Percentiles rank a stretch among this genome's conserved stretches.
phyloP scores from a whole-genome alignment of 2,113 vertebrate genomes.

The Chinchilla lanigera region DNA sequence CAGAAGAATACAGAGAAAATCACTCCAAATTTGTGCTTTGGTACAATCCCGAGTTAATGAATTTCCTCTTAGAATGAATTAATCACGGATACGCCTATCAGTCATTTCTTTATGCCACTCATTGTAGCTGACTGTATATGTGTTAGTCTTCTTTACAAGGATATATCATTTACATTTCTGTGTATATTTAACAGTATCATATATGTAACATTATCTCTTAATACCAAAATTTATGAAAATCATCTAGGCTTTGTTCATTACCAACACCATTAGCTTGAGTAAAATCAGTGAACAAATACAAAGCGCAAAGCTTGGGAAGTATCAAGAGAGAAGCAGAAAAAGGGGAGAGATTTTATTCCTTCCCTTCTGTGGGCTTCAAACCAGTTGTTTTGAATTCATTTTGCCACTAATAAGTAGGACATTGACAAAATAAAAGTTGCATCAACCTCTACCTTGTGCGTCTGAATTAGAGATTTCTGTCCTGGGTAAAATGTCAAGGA shows the following conservation, averaged over 20 bases:
- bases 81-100: background rate
- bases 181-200: background rate
- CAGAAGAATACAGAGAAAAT: background rate
- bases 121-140: background rate
- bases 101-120: background rate
- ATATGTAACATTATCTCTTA: background rate
- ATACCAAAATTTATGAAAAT: background rate
- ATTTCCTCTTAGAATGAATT: background rate
- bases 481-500: background rate
- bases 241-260: background rate
- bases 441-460: background rate
- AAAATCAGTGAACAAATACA: background rate
- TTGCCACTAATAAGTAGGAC: background rate
- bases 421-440: background rate
- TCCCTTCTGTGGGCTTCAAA: background rate
- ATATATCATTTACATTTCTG: background rate
- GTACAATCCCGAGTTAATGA: background rate
- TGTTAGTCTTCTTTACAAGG: background rate
- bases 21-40: background rate
- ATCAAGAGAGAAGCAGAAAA: background rate
- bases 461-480: background rate
- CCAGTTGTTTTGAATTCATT: background rate
- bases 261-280: background rate
- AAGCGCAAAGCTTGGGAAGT: background rate
- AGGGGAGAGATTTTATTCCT: background rate